Evolutionary conservation across 2,888 invertebrate genomes (phyloP).

Genomic region (Cataglyphis albicans): DNA sequence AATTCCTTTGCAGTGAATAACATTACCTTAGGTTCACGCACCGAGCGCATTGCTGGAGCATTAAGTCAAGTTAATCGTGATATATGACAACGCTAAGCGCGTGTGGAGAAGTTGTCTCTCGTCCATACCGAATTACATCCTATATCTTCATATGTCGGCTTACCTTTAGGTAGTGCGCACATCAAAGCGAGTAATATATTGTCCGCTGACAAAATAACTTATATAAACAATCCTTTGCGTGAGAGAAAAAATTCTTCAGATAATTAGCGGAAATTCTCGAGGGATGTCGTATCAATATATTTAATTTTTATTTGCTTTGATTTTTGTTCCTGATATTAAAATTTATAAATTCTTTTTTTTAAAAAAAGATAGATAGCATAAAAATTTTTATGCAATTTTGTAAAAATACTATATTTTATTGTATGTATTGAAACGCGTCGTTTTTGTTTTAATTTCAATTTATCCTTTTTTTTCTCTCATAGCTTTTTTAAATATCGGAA

Average conservation of each 20-base stretch:
- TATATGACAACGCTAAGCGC: constrained; percentile 49
- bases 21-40: constrained; percentile 38
- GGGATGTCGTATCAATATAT: neutral
- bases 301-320: neutral
- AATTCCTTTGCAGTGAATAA: constrained; percentile 40
- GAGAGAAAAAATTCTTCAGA: neutral
- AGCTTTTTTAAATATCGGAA: neutral
- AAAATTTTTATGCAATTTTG: neutral
- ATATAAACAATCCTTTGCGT: neutral
- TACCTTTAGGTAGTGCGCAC: constrained; percentile 39
- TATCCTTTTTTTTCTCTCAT: neutral
- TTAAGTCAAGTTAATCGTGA: constrained; percentile 63
- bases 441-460: neutral
- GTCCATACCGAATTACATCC: constrained; percentile 40
- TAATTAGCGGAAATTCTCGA: neutral
- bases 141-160: constrained; percentile 57
- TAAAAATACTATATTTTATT: constrained; percentile 21
- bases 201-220: neutral
- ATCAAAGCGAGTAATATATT: constrained; percentile 17
- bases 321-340: neutral
- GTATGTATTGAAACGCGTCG: no score
- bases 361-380: neutral
- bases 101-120: constrained; percentile 48
- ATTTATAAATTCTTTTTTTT: neutral
- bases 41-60: constrained; percentile 28